Evolutionary conservation across 2,113 vertebrate genomes (phyloP), one percentile per base, ranked within the genome.

Genomic region (Oryzias celebensis): DNA sequence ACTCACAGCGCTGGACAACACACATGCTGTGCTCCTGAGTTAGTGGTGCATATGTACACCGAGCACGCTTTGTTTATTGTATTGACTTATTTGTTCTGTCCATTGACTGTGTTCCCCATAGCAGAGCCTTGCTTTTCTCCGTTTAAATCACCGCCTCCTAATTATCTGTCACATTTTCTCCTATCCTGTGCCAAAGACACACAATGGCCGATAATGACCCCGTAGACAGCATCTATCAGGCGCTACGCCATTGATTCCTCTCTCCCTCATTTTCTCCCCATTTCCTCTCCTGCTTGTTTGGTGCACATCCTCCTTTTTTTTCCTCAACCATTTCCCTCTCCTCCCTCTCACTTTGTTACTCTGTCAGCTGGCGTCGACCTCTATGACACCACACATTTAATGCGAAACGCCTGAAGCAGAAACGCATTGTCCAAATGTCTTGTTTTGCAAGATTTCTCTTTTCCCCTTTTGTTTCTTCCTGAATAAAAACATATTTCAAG

Each of bases 151-250:
- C 88, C 90, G 86, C 85, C 89, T 90, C 79, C 90, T 93, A 92
- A 93, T 92, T 92, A 91, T 91, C 90, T 91, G 91, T 90, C 90
- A 92, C 90, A 90, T 88, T 90, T 91, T 88, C 85, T 90, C 87
- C 88, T 75, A 86, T 90, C 85, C 90, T 81, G 81, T 85, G 87
- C 86, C 83, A 90, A 83, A 90, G 90, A 92, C 88, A 90, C 90
- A 90, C 87, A 91, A 89, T 91, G 89, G 86, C 90, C 71, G 81
- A 91, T 91, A 91, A 91, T 91, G 91, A 91, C 90, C 90, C 86
- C 76, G 48, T 82, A 84, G 89, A 87, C 89, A 86, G 89, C 89
- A 91, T 91, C 89, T 90, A 90, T 90, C 91, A 91, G 88, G 85
- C 75, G 62, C 74, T 62, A 81, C 10, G 36, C 77, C 87, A 92